Evolutionary conservation across 2,113 vertebrate genomes (phyloP), one percentile per base, ranked within the genome.

Genomic region (Pterophyllum scalare): DNA sequence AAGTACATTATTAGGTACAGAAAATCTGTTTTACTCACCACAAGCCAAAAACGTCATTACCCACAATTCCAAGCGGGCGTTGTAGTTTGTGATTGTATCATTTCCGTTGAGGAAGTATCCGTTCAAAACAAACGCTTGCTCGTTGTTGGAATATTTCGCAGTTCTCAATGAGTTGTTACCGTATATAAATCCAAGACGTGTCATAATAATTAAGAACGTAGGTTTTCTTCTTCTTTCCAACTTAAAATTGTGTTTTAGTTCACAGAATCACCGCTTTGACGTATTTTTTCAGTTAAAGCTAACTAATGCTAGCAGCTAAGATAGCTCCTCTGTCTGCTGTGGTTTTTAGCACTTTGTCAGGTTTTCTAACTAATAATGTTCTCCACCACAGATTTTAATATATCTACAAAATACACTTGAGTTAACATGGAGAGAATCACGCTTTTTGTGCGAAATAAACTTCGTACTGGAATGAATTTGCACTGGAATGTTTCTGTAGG

Each of bases 31-130:
- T 72, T 52, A 17, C 12, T 6, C 43, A 3, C 19, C 11, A 9
- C 6, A 8, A 54, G 0, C 46, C 19, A n/a, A n/a, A n/a, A 87
- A 95, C 94, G 92, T 7, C 90, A 95, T 72, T 85, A 84, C 90
- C 95, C 94, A 94, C 0, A 79, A 82, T 86, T 26, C 91, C 1
- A 2, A 0, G 1, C 35, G 1, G 1, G 5, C n/a, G 1, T 4
- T 1, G 14, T 6, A 12, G 3, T 91, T 92, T 87, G 59, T 67
- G 28, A 4, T 43, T 78, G 0, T 24, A 2, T 59, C 35, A 80
- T 74, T 94, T 94, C 94, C 90, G 67, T 80, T 74, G 1, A 79
- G 91, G 91, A 95, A 94, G 89, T 92, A 72, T 85, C 75, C 12
- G 85, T 88, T 56, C 85, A 89, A 91, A 92, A 91, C 85, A 91